Base-by-base conservation (phyloP, 2,888 invertebrate genomes). In the Orchesellides sinensis region DNA sequence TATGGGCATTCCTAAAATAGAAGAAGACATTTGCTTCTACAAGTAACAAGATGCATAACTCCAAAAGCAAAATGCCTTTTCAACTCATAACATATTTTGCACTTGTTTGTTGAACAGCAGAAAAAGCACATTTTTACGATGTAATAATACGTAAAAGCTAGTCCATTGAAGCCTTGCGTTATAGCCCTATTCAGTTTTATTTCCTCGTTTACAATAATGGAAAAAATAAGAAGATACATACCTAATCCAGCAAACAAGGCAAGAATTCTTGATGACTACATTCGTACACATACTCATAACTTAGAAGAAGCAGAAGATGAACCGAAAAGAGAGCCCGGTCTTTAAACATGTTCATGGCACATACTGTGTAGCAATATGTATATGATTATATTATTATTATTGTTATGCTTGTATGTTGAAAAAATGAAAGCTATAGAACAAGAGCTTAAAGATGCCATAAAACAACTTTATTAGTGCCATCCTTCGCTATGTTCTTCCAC, bases 391-490 rank as follows among this genome's bases (percentile, higher is more conserved):
- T 78, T 72, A 73, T 80, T 63, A 73, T 80, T 80, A 73, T 80
- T 72, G 72, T 80, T 72, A 56, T 72, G 72, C 72, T 72, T 72
- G 63, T 72, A 56, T 45, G 65, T 27, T 66, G 45, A 49, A 65
- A 47, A 66, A 72, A 70, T 72, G 65, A 63, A 65, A 66, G 72
- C 70, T 66, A 52, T 27, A 74, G 73, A 81, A 81, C 59, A 81
- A 74, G 68, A 59, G 68, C 68, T 73, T 81, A 61, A 80, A 74
- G 56, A 81, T 35, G 35, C 68, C 81, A 81, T 81, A 81, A 81
- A 81, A 74, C 81, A 74, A 81, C 73, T 81, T 81, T 81, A 81
- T 81, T 81, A 81, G 81, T 81, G 68, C 59, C 68, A 81, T 81
- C 73, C 68, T 68, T 74, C 73, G 25, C 52, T 72, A 52, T 70